Evolutionary conservation across 2,113 vertebrate genomes (phyloP), one percentile per base, ranked within the genome.

Genomic region (Lathamus discolor): DNA sequence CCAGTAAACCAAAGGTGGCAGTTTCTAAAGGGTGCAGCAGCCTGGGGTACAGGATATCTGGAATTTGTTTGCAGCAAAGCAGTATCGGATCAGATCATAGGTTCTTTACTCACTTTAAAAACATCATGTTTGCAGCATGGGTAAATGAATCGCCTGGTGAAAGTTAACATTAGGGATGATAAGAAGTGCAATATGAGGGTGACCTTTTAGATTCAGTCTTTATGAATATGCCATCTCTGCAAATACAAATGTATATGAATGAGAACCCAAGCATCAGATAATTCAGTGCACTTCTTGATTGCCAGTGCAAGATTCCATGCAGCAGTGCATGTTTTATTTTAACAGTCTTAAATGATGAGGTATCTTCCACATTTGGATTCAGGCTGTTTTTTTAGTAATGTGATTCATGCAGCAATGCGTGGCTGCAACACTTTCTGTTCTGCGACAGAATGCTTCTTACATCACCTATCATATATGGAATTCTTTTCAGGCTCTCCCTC

Each of bases 401-500:
- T 3, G 13, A 73, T 76, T 95, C 88, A 83, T 76, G 54, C 75
- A 88, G 75, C 52, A 75, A 94, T 85, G 67, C 90, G 76, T 95
- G 95, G 49, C 64, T 94, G 79, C 88, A 94, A 90, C 95, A 86
- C 90, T 86, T 95, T 96, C 88, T 95, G 75, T 80, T 85, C 85
- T 92, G 79, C 77, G 82, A 86, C 85, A 93, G 78, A 91, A 85
- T 90, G 67, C 70, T 94, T 83, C 93, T 96, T 90, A 88, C 79
- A 88, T 93, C 95, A 94, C 92, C 85, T 85, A 90, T 90, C 88
- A 90, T 95, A 73, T 77, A 93, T 49, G 85, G 90, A 95, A 95
- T 96, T 92, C 82, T 87, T 93, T 82, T 87, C 85, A 95, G 85
- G 62, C 85, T 83, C 75, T 92, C 54, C 67, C 63, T 96, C 95